phyloP scores from a whole-genome alignment of 2,797 vertebrate genomes.

The Cossypha polioptera region DNA sequence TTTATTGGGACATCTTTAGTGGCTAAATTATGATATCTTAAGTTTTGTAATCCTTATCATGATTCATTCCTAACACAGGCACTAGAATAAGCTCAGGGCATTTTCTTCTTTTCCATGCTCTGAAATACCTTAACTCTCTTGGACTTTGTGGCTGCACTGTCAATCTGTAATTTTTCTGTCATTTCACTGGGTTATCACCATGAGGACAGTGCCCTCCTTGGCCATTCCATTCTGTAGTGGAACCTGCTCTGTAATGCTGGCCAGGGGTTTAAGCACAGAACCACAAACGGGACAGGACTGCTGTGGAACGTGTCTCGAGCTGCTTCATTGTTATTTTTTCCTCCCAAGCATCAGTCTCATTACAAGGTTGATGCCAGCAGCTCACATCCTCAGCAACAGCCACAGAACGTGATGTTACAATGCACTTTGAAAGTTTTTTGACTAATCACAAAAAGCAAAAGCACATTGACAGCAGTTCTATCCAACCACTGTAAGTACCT shows the following conservation, averaged over 20 bases:
- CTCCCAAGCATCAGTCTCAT: no score
- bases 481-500: no score
- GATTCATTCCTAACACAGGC: background rate
- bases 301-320: no score
- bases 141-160: background rate
- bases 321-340: no score
- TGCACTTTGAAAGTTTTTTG: no score
- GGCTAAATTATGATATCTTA: background rate
- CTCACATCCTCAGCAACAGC: no score
- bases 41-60: background rate
- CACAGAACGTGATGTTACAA: no score
- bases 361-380: no score
- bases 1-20: background rate
- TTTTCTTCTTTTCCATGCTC: background rate
- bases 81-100: background rate
- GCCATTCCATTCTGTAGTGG: background rate
- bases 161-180: background rate
- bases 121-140: background rate
- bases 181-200: rapidly evolving
- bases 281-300: no score
- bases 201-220: background rate
- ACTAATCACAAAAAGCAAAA: no score
- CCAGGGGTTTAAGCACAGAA: no score
- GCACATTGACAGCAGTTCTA: no score
- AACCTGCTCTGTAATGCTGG: background rate